A percentile compares a stretch with the other conserved stretches of the same genome.
These are phyloP conservation scores for Rousettus leschenaultii DNA, from an alignment of 2,113 vertebrate species.

Conservation along the genomic window DNA sequence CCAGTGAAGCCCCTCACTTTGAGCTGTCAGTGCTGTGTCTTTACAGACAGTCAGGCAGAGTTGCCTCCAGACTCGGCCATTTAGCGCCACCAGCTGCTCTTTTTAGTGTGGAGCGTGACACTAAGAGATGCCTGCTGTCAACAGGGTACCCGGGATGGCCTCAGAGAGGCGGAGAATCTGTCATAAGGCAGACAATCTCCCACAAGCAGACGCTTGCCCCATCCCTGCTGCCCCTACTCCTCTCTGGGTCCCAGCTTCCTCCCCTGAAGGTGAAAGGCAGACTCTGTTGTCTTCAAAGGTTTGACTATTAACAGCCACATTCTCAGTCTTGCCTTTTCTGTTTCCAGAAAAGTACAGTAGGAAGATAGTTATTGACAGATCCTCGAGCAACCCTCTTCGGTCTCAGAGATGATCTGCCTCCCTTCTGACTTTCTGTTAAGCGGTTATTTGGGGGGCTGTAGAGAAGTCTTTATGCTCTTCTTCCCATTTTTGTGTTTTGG, in stretches of 20 bases:
- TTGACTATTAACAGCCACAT: background rate
- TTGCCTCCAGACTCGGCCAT: background rate
- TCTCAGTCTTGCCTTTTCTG: too few relatives aligned
- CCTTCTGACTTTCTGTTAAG: background rate
- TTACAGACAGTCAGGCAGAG: background rate
- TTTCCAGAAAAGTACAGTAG: background rate
- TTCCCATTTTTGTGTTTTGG: background rate
- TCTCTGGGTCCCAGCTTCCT: background rate
- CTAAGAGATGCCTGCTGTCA: background rate
- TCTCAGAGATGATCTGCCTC: background rate
- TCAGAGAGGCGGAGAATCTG: background rate
- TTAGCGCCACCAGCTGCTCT: background rate
- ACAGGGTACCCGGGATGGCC: too few relatives aligned
- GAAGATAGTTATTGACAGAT: background rate
- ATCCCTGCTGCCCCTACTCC: rapidly evolving
- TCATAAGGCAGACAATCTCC: background rate
- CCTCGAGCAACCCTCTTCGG: too few relatives aligned
- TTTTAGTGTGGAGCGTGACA: background rate
- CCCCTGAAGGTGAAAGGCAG: background rate
- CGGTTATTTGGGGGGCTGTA: too few relatives aligned
- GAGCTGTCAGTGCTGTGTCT: background rate
- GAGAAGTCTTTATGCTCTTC: background rate
- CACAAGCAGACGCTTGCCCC: background rate
- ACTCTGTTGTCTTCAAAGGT: background rate
- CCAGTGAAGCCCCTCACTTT: background rate